phyloP scores from a whole-genome alignment of 2,888 invertebrate species.

The Macrophya alboannulata region DNA sequence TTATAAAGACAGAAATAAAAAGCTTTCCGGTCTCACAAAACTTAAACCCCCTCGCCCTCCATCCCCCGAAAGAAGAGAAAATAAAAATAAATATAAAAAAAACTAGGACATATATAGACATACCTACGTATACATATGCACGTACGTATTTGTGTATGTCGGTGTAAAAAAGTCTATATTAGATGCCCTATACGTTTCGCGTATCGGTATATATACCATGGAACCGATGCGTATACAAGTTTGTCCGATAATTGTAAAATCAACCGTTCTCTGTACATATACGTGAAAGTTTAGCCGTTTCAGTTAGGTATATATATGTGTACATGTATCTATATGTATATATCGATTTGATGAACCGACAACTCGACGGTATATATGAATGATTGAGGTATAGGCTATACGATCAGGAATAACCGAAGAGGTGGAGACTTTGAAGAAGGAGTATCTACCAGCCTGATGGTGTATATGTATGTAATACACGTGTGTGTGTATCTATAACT shows the following conservation, averaged over 20 bases:
- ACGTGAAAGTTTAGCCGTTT: constrained; percentile 34
- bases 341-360: constrained; percentile 55
- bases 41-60: no score
- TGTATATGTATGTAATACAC: background rate
- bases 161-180: background rate
- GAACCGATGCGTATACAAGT: background rate
- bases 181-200: background rate
- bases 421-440: constrained; percentile 12
- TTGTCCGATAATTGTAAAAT: constrained; percentile 40
- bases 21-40: background rate
- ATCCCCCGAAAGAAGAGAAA: background rate
- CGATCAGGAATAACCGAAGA: constrained; percentile 47
- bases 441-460: background rate
- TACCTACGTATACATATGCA: background rate
- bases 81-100: background rate
- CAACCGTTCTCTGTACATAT: background rate
- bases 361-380: constrained; percentile 41
- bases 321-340: background rate
- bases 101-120: background rate
- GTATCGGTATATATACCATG: background rate
- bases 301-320: background rate
- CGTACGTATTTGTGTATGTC: background rate
- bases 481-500: constrained; percentile 10
- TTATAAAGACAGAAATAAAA: constrained; percentile 28
- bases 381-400: constrained; percentile 49